These are phyloP conservation scores for Drosophila peninsularis DNA, from an alignment of 2,888 invertebrate genomes.

Conservation along the genomic window DNA sequence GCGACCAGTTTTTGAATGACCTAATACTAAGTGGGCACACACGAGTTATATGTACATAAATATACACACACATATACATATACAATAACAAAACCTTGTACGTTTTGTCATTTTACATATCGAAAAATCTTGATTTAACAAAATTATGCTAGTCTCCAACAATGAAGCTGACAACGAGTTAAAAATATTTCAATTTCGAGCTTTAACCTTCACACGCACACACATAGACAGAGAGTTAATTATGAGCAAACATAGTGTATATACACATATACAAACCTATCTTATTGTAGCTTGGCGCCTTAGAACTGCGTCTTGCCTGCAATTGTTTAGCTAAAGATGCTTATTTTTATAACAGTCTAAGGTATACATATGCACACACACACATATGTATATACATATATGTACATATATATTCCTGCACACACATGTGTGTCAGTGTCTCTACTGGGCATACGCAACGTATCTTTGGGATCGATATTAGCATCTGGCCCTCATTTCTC, in stretches of 20 bases:
- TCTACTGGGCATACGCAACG: conserved; percentile 27
- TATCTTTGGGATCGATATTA: conserved; percentile 45
- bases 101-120: neutral
- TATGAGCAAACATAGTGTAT: conserved; percentile 14
- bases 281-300: conserved; percentile 18
- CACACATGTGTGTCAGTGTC: conserved; percentile 15
- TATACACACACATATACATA: neutral
- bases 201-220: conserved; percentile 59
- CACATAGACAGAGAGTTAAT: conserved; percentile 28
- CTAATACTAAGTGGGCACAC: neutral
- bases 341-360: conserved; percentile 48
- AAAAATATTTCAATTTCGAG: conserved; percentile 26
- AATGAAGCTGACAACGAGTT: conserved; percentile 10
- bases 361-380: conserved; percentile 11
- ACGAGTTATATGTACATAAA: neutral
- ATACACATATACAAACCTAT: neutral
- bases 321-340: conserved; percentile 30
- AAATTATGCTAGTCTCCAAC: neutral
- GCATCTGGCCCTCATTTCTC: conserved; percentile 42
- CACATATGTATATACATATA: neutral
- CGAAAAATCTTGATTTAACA: neutral
- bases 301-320: conserved; percentile 13
- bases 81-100: neutral
- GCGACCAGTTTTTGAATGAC: neutral
- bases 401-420: neutral